These are phyloP conservation scores for Oreotrochilus melanogaster DNA, from an alignment of 2,113 vertebrate species.

Conservation along the genomic window DNA sequence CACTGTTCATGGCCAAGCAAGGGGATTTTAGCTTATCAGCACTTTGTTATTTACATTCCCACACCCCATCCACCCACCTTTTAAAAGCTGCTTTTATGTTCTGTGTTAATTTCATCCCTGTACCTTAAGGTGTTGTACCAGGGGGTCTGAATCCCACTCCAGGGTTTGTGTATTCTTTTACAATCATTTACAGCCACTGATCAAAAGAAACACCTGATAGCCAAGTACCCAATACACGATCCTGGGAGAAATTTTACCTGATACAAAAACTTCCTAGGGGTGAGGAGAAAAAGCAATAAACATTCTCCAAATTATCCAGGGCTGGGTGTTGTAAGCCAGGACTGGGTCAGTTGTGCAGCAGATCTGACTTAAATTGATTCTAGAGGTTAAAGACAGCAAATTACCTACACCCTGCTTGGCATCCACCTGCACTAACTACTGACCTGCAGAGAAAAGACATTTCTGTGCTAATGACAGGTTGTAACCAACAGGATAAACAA, in stretches of 20 bases:
- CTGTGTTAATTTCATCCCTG: no score
- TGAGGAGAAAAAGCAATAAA: neutral
- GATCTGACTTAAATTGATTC: neutral
- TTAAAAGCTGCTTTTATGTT: neutral
- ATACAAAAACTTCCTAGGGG: neutral
- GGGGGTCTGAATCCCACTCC: neutral
- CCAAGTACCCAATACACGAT: no score
- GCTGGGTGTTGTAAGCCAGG: neutral
- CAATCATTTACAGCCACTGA: neutral
- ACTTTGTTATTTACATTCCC: neutral
- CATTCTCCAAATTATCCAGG: neutral
- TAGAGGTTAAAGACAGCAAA: neutral
- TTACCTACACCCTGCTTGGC: neutral
- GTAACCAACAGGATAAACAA: neutral
- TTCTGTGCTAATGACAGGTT: neutral
- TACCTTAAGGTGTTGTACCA: rapidly evolving
- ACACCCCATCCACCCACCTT: neutral
- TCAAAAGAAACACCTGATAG: neutral
- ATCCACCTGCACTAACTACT: neutral
- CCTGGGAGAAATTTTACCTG: neutral
- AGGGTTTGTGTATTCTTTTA: neutral
- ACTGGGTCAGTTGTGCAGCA: rapidly evolving
- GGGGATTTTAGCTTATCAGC: neutral
- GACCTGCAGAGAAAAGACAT: neutral
- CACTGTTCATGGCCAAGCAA: neutral